phyloP scores from a whole-genome alignment of 2,113 vertebrate species.

The Tor tambroides region DNA sequence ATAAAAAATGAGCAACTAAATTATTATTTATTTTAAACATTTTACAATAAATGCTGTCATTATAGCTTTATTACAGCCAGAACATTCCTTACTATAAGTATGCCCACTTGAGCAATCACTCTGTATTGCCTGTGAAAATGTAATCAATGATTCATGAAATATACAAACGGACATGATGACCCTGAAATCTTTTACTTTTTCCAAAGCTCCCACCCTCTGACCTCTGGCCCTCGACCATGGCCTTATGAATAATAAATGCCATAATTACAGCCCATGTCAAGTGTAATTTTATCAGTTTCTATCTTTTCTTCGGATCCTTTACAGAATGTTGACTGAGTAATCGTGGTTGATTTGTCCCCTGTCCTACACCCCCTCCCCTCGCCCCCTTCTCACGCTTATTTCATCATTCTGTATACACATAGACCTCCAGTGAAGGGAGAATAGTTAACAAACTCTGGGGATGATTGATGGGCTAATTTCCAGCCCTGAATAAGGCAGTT shows the following conservation, averaged over 20 bases:
- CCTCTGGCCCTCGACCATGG: constrained; percentile 60
- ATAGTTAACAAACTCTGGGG: constrained; percentile 90
- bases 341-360: constrained; percentile 58
- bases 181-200: constrained; percentile 71
- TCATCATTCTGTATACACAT: constrained; percentile 64
- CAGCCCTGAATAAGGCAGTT: constrained; percentile 91
- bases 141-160: constrained; percentile 75
- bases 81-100: background rate
- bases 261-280: constrained; percentile 67
- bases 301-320: constrained; percentile 53
- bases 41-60: background rate
- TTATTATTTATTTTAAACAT: background rate
- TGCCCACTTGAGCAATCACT: background rate
- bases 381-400: constrained; percentile 20
- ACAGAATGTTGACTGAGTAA: constrained; percentile 58
- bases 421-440: constrained; percentile 70
- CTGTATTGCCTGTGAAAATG: constrained; percentile 59
- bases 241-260: constrained; percentile 72
- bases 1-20: too few species aligned
- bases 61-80: background rate
- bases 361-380: constrained; percentile 19
- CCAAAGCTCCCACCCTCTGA: constrained; percentile 62
- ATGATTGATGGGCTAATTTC: constrained; percentile 99
- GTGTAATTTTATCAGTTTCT: constrained; percentile 46
- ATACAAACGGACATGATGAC: constrained; percentile 59